A percentile compares a stretch with the other conserved stretches of the same genome.
Conservation (phyloP, 2,888 invertebrate genomes). For the Lasioglossum pauxillum region DNA sequence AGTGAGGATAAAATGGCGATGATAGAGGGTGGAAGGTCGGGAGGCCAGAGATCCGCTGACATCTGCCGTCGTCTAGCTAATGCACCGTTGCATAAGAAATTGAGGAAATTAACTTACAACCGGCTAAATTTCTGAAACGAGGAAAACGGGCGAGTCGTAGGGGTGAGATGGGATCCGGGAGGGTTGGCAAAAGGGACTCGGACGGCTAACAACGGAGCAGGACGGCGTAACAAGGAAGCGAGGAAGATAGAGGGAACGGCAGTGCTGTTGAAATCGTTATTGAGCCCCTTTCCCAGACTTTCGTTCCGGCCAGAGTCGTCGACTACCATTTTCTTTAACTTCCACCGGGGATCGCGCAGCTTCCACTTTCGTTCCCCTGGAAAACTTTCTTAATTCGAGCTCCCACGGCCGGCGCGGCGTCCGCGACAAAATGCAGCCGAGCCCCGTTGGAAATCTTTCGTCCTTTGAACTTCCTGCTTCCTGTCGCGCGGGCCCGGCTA, state of each 20-base stretch:
- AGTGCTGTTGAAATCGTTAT: constrained; percentile 70
- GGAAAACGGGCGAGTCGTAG: constrained; percentile 46
- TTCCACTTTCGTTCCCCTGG: constrained; percentile 48
- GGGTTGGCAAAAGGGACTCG: neutral
- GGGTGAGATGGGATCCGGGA: constrained; percentile 43
- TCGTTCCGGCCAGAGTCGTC: constrained; percentile 63
- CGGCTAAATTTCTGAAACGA: constrained; percentile 64
- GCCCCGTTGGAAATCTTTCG: constrained; percentile 55
- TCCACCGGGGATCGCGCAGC: constrained; percentile 62
- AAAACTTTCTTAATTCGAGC: constrained; percentile 77
- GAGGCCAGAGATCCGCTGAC: constrained; percentile 53
- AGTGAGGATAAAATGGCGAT: constrained; percentile 34
- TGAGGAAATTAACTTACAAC: constrained; percentile 73
- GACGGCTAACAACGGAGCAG: constrained; percentile 9
- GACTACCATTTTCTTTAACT: constrained; percentile 73
- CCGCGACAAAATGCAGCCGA: constrained; percentile 56
- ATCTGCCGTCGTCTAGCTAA: constrained; percentile 66
- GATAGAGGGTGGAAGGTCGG: constrained; percentile 35
- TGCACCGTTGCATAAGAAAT: constrained; percentile 73
- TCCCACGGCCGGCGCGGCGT: constrained; percentile 52
- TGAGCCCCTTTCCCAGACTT: constrained; percentile 68
- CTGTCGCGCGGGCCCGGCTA: constrained; percentile 13
- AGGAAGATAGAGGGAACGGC: constrained; percentile 40
- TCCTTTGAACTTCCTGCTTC: constrained; percentile 26
- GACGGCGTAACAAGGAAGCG: constrained; percentile 29